phyloP scores from a whole-genome alignment of 2,797 vertebrate genomes.

The Sebastes itinus region DNA sequence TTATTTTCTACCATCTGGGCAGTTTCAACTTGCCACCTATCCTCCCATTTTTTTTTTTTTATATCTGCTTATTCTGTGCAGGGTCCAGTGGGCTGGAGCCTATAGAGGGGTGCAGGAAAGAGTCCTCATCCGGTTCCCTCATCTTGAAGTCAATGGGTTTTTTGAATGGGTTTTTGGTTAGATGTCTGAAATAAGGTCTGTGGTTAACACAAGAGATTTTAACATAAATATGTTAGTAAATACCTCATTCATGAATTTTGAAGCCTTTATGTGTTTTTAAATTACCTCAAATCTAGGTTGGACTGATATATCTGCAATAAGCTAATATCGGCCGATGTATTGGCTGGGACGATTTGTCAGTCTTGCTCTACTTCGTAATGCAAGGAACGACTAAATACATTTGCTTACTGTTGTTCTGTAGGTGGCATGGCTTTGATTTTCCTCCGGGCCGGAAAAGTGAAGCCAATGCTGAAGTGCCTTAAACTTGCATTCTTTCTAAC shows the following conservation, averaged over 20 bases:
- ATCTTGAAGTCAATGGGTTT: neutral
- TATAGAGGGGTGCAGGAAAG: too few relatives aligned
- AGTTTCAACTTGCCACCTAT: neutral
- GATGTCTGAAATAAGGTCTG: too few relatives aligned
- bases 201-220: too few relatives aligned
- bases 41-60: neutral
- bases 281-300: neutral
- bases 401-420: neutral
- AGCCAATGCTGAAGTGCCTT: too few relatives aligned
- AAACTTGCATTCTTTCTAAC: rapidly evolving
- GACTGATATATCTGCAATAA: too few relatives aligned
- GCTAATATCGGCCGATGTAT: too few relatives aligned
- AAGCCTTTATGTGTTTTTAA: too few relatives aligned
- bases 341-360: rapidly evolving
- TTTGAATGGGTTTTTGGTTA: too few relatives aligned
- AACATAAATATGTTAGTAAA: too few relatives aligned
- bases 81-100: neutral
- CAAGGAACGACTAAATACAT: neutral
- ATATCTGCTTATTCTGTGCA: neutral
- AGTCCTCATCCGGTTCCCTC: neutral
- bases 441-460: too few relatives aligned
- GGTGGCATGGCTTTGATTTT: neutral
- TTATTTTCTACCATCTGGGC: neutral
- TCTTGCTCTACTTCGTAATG: neutral
- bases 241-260: too few relatives aligned